Conservation (phyloP, 1,140 invertebrate genomes). For the Camponotus vicinus region DNA sequence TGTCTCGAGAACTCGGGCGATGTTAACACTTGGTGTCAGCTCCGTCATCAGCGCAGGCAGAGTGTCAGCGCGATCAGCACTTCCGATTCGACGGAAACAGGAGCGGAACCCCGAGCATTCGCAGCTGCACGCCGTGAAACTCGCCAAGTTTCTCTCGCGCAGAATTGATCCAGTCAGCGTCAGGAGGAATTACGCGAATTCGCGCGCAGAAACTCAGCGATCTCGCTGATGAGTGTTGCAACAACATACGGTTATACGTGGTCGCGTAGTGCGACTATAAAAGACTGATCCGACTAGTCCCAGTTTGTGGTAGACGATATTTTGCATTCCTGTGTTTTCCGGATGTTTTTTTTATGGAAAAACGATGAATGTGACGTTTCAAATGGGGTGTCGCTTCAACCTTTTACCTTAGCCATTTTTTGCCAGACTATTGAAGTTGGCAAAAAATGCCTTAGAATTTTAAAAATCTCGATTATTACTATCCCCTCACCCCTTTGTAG, state of each 20-base stretch:
- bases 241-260: slow-evolving; percentile 39
- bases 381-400: neutral
- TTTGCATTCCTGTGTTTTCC: slow-evolving; percentile 24
- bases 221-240: slow-evolving; percentile 29
- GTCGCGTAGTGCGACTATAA: neutral
- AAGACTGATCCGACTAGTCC: slow-evolving; percentile 3
- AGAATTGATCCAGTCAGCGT: slow-evolving; percentile 69
- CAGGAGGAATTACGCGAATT: slow-evolving; percentile 69
- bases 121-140: slow-evolving; percentile 60
- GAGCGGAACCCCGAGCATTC: slow-evolving; percentile 43
- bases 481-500: neutral
- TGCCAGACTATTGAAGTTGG: neutral
- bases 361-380: slow-evolving; percentile 2
- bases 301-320: slow-evolving; percentile 26
- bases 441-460: neutral
- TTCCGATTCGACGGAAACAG: slow-evolving; percentile 62
- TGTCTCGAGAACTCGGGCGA: slow-evolving; percentile 18
- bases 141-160: slow-evolving; percentile 66
- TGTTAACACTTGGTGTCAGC: slow-evolving; percentile 66
- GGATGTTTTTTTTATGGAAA: slow-evolving; percentile 21
- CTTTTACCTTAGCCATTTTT: slow-evolving; percentile 6
- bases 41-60: slow-evolving; percentile 21
- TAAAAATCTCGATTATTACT: neutral
- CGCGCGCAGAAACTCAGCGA: slow-evolving; percentile 39
- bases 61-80: slow-evolving; percentile 70